Evolutionary conservation across 1,140 invertebrate genomes (phyloP), one percentile per base, ranked within the genome.

Genomic region (Rhagoletis pomonella): DNA sequence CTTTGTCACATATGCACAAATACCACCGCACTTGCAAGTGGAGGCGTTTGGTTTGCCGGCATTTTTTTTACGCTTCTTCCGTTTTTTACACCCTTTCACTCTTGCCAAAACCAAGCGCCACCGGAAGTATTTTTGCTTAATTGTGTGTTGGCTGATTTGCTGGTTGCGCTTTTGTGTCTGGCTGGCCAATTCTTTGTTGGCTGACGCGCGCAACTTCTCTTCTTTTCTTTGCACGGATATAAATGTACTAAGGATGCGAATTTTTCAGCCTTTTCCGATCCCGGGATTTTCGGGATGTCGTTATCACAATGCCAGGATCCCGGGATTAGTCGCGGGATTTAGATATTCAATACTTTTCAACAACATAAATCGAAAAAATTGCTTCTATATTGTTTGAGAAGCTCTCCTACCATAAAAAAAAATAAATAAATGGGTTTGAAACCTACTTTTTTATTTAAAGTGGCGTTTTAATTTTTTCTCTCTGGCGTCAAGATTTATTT

Each of bases 121-220:
- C 2, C 47, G 73, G 73, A 81, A 81, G 73, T 81, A 17, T 81
- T 81, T 55, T 50, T 81, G 73, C 73, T 81, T 81, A 81, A 81
- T 81, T 81, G 73, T 81, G n/a, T 55, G 73, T 14, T 19, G 73
- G 73, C 73, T 81, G 73, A 81, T 81, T 81, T 50, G 44, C 17
- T 81, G 47, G 47, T 81, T 55, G 73, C 47, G 73, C 47, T 81
- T 81, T 81, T 81, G 73, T 81, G 73, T 81, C 47, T 81, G 73
- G 44, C 4, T 47, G 47, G n/a, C 17, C 73, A 81, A 81, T 10
- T 29, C 73, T 19, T 29, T 55, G 67, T 44, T 42, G 67, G 67
- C 73, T 77, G 47, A 0, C 47, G 44, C 47, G 5, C 29, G 29
- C n/a, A 67, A 9, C 6, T 19, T 50, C 17, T 29, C 12, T 47